Conservation (phyloP, 2,888 invertebrate genomes). For the Callyntrura guangdongensis region DNA sequence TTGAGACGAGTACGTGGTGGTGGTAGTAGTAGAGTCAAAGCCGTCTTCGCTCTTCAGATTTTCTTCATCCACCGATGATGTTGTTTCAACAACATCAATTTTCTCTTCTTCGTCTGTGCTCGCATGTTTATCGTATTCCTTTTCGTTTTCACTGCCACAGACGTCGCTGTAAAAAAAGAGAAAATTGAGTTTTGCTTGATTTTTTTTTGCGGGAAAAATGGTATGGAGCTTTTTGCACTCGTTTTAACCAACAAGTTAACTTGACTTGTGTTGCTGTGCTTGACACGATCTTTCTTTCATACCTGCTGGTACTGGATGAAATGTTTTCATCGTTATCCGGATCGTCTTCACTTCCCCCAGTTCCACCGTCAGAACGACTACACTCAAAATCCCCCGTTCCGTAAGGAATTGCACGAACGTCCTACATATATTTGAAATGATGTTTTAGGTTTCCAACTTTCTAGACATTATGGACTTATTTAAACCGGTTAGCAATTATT, state of each 20-base stretch:
- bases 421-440: constrained; percentile 23
- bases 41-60: background rate
- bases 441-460: background rate
- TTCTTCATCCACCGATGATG: background rate
- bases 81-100: constrained; percentile 38
- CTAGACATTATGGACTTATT: too few relatives aligned
- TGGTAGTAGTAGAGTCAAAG: background rate
- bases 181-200: constrained; percentile 1
- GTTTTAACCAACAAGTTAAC: too few relatives aligned
- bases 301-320: constrained; percentile 55
- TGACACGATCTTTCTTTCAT: too few relatives aligned
- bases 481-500: too few relatives aligned
- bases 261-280: too few relatives aligned
- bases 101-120: constrained; percentile 37
- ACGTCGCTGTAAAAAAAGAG: constrained; percentile 53
- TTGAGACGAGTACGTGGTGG: constrained; percentile 31
- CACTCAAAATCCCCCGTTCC: constrained; percentile 61
- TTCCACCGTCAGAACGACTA: constrained; percentile 63
- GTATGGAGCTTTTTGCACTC: background rate
- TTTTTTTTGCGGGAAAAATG: too few relatives aligned
- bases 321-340: constrained; percentile 71
- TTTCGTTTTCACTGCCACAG: constrained; percentile 8
- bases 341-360: constrained; percentile 73
- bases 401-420: constrained; percentile 37
- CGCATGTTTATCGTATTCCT: background rate